Percentiles rank a stretch among this genome's conserved stretches.
Conservation (phyloP, 2,797 vertebrate species). For the Trichosurus vulpecula region DNA sequence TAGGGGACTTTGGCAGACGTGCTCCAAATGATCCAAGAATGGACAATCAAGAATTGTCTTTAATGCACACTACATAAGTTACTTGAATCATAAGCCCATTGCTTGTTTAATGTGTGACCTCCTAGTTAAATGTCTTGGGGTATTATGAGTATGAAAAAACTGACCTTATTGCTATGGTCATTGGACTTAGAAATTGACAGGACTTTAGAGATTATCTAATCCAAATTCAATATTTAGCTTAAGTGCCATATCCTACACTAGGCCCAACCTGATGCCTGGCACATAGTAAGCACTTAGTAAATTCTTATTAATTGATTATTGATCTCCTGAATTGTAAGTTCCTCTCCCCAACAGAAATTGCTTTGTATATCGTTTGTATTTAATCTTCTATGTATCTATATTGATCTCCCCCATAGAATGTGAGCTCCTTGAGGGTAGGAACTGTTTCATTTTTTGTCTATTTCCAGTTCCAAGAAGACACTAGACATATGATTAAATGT, state of each 20-base stretch:
- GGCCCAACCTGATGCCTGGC: background rate
- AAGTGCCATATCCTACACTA: background rate
- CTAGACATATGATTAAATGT: background rate
- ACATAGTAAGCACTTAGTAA: background rate
- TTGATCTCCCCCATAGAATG: background rate
- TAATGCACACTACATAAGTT: background rate
- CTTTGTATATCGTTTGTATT: background rate
- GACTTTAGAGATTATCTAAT: background rate
- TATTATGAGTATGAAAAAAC: background rate
- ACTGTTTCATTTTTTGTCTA: background rate
- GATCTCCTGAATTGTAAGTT: background rate
- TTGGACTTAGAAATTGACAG: background rate
- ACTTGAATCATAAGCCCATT: background rate
- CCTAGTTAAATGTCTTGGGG: background rate
- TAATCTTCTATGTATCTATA: background rate
- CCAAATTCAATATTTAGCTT: background rate
- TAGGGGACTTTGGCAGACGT: background rate
- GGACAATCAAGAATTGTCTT: background rate
- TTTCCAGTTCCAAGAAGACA: background rate
- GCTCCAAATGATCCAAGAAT: background rate
- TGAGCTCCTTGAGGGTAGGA: background rate
- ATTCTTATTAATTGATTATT: background rate
- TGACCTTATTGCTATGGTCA: background rate
- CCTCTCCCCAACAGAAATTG: background rate
- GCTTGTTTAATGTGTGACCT: background rate